A percentile compares a stretch with the other conserved stretches of the same genome.
phyloP scores from a whole-genome alignment of 2,113 vertebrate genomes.

The Sinocyclocheilus anophthalmus region DNA sequence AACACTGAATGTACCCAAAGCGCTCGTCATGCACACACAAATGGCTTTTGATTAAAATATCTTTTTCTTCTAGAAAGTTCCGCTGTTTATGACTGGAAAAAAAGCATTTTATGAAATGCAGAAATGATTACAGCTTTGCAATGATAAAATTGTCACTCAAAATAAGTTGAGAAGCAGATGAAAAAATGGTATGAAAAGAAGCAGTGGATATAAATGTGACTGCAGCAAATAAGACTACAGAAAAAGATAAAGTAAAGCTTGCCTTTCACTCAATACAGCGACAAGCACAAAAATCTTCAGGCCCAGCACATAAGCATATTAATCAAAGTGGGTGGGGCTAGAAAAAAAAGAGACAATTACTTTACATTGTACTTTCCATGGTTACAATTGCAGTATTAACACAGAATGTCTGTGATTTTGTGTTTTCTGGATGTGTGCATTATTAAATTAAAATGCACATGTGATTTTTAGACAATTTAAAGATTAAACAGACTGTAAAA shows the following conservation, averaged over 20 bases:
- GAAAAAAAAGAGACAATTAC: not conserved
- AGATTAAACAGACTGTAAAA: not conserved
- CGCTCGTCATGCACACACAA: not conserved
- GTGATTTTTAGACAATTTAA: not conserved
- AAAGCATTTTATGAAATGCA: not conserved
- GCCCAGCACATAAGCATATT: not conserved
- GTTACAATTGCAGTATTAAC: not conserved
- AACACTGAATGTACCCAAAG: not conserved
- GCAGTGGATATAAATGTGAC: not conserved
- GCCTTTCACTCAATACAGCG: not conserved
- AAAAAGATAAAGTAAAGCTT: not conserved
- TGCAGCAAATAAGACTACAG: not conserved
- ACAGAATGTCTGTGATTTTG: not conserved
- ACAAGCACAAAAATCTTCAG: not conserved
- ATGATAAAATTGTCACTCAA: slow-evolving; percentile 10
- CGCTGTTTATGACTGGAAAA: not conserved
- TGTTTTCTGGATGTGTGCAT: not conserved
- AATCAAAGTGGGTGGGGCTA: no score
- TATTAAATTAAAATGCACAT: not conserved
- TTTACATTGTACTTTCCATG: not conserved
- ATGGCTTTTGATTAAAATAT: not conserved
- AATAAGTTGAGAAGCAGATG: not conserved
- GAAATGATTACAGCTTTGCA: slow-evolving; percentile 2
- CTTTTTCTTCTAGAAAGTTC: not conserved
- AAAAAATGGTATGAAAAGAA: not conserved